phyloP scores from a whole-genome alignment of 2,113 vertebrate species.

The Diglossa brunneiventris region DNA sequence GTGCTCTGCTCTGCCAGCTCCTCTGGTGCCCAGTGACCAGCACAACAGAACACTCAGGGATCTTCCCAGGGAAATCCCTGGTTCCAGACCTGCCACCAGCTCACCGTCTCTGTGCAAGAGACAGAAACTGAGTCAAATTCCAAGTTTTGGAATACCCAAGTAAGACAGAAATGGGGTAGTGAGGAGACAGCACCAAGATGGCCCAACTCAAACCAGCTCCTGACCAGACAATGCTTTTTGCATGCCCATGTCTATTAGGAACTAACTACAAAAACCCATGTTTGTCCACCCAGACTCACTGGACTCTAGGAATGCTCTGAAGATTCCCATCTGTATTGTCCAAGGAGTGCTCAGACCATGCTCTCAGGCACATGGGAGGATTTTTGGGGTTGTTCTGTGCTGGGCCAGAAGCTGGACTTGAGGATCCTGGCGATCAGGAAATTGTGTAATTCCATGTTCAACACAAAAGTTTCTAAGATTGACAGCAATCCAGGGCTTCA shows the following conservation, averaged over 20 bases:
- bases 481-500: too few relatives aligned
- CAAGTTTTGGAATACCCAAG: background rate
- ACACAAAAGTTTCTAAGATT: background rate
- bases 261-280: background rate
- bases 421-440: background rate
- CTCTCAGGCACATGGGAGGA: background rate
- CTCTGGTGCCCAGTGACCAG: background rate
- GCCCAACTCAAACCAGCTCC: background rate
- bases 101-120: background rate
- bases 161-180: background rate
- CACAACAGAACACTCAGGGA: background rate
- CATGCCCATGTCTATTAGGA: rapidly evolving
- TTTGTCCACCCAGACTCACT: background rate
- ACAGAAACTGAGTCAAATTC: background rate
- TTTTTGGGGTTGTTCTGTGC: background rate
- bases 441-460: background rate
- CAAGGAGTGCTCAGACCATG: background rate
- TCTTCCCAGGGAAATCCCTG: background rate
- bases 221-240: rapidly evolving
- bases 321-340: background rate
- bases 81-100: background rate
- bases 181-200: rapidly evolving
- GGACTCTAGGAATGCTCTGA: background rate
- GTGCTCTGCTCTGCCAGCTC: background rate
- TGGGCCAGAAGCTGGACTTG: background rate